Percentiles rank a stretch among this genome's conserved stretches.
Evolutionary conservation across 2,113 vertebrate genomes (phyloP).

Genomic region (Gorsachius goisagi): DNA sequence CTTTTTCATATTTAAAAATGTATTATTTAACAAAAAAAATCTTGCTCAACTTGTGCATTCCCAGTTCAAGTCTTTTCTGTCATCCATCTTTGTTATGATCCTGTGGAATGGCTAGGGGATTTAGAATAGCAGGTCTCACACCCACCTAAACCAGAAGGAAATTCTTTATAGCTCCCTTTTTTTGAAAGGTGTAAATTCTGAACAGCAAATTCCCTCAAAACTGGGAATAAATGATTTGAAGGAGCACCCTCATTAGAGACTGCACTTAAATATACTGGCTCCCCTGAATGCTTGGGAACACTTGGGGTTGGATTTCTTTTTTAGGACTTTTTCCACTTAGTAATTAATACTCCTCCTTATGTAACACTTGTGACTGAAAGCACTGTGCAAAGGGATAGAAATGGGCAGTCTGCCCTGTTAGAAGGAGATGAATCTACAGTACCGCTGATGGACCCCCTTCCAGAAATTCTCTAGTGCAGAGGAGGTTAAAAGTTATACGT

Average conservation of each 20-base stretch:
- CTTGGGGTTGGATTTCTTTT: background rate
- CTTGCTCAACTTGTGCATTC: background rate
- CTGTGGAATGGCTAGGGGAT: background rate
- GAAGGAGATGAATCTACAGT: background rate
- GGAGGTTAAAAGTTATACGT: background rate
- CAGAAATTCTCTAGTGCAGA: background rate
- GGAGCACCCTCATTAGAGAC: background rate
- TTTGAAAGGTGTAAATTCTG: background rate
- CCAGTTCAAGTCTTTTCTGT: background rate
- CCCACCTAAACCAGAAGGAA: background rate
- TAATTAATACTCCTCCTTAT: background rate
- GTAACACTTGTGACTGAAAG: background rate
- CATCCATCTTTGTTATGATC: background rate
- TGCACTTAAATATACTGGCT: background rate
- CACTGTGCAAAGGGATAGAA: background rate
- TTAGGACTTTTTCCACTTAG: background rate
- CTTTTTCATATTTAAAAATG: background rate
- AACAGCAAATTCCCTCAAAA: background rate
- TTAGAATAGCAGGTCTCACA: background rate
- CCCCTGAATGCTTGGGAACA: background rate
- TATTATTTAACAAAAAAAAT: background rate
- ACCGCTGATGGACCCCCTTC: background rate
- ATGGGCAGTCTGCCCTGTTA: background rate
- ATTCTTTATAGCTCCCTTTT: background rate
- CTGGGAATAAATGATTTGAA: background rate